A percentile compares a stretch with the other conserved stretches of the same genome.
Conservation (phyloP, 2,888 invertebrate species). For the Epinotia brunnichana region DNA sequence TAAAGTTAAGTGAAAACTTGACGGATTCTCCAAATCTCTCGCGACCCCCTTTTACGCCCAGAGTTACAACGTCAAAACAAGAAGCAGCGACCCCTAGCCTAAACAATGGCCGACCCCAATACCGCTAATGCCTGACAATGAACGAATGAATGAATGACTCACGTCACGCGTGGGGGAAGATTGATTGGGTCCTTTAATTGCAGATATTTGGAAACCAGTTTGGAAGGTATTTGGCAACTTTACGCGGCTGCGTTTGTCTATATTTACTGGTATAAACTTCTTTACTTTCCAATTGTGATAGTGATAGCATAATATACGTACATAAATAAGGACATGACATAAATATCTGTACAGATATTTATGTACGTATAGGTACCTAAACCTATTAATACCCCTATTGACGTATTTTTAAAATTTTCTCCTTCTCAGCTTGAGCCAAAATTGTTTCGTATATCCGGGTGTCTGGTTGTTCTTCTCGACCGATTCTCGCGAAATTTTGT, state of each 20-base stretch:
- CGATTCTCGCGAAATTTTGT: too few relatives aligned
- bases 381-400: too few relatives aligned
- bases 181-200: conserved; percentile 41
- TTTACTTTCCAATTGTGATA: not conserved
- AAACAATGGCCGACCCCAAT: conserved; percentile 33
- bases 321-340: not conserved
- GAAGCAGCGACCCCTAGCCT: conserved; percentile 28
- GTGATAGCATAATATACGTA: not conserved
- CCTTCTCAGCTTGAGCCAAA: too few relatives aligned
- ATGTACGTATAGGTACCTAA: too few relatives aligned
- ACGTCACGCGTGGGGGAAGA: conserved; percentile 35
- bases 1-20: not conserved
- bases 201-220: conserved; percentile 27
- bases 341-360: too few relatives aligned
- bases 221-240: conserved; percentile 3
- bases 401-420: too few relatives aligned
- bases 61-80: conserved; percentile 12
- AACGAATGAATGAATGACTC: conserved; percentile 40
- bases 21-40: conserved; percentile 3
- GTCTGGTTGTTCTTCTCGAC: too few relatives aligned
- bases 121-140: conserved; percentile 23
- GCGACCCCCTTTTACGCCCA: not conserved
- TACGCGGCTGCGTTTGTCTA: not conserved
- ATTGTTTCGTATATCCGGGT: too few relatives aligned
- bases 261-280: not conserved